phyloP scores from a whole-genome alignment of 2,113 vertebrate genomes.

The Lasiurus cinereus region DNA sequence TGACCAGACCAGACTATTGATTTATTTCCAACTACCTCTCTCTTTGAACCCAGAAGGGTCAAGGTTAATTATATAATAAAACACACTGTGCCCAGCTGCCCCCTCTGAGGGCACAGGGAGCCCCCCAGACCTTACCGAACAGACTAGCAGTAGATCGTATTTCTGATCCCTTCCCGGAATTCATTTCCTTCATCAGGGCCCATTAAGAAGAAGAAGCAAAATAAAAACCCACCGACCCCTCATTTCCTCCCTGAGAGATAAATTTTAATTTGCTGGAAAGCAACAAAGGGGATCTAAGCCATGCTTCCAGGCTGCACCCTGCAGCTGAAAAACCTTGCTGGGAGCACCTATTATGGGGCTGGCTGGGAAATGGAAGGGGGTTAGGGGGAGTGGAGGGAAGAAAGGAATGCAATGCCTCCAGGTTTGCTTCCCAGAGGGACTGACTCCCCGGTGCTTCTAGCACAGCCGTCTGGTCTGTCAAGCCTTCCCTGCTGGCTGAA shows the following conservation, averaged over 20 bases:
- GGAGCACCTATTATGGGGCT: neutral
- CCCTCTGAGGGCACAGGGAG: slow-evolving; percentile 74
- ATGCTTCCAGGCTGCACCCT: neutral
- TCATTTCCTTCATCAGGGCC: slow-evolving; percentile 87
- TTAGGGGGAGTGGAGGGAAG: neutral
- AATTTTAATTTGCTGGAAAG: slow-evolving; percentile 87
- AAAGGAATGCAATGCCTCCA: neutral
- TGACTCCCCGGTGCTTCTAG: neutral
- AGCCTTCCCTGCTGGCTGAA: neutral
- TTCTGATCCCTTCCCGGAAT: slow-evolving; percentile 84
- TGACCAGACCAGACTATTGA: slow-evolving; percentile 88
- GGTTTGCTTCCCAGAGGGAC: neutral
- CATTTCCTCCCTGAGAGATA: slow-evolving; percentile 87
- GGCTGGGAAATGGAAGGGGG: neutral
- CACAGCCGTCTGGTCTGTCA: neutral
- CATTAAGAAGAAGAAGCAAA: slow-evolving; percentile 81
- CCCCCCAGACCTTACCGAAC: slow-evolving; percentile 39
- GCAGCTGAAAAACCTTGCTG: neutral
- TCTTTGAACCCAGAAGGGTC: slow-evolving; percentile 89
- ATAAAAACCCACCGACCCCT: slow-evolving; percentile 60
- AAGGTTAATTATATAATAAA: slow-evolving; percentile 91
- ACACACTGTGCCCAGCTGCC: slow-evolving; percentile 86
- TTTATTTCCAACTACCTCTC: slow-evolving; percentile 89
- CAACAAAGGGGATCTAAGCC: slow-evolving; percentile 84
- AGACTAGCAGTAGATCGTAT: slow-evolving; percentile 80